Evolutionary conservation across 2,888 invertebrate species (phyloP).

Genomic region (Plusia festucae): DNA sequence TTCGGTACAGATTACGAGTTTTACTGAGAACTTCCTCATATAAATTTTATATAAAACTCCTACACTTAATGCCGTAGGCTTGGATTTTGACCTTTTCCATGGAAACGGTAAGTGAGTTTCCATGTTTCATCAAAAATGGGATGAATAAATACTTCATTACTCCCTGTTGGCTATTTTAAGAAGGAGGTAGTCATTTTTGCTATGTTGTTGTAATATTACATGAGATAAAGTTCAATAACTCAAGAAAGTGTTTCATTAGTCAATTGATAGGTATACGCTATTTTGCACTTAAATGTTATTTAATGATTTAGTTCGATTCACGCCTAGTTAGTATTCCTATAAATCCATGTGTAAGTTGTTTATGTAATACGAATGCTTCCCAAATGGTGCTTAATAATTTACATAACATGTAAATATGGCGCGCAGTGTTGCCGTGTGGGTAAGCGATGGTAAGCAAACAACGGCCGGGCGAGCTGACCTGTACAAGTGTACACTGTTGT

Average conservation of each 20-base stretch:
- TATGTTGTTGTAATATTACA: background rate
- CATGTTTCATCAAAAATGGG: conserved; percentile 4
- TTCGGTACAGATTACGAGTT: background rate
- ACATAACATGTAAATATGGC: conserved; percentile 53
- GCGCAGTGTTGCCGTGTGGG: conserved; percentile 32
- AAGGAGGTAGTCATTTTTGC: background rate
- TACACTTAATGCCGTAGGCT: background rate
- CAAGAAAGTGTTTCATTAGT: no score
- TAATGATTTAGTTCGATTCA: conserved; percentile 32
- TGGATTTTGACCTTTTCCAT: background rate
- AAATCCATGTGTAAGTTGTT: conserved; percentile 32
- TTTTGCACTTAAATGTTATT: conserved; percentile 32
- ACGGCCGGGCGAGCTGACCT: conserved; percentile 42
- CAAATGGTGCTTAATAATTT: conserved; percentile 51
- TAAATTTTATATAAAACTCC: background rate
- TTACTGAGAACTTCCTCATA: background rate
- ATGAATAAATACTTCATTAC: background rate
- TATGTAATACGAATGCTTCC: conserved; percentile 53
- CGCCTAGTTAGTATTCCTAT: conserved; percentile 38
- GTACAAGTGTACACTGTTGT: conserved; percentile 26
- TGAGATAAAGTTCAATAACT: no score
- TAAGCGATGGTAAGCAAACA: conserved; percentile 50
- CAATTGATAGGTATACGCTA: no score
- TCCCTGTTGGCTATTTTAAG: background rate
- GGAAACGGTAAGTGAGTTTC: conserved; percentile 1